Evolutionary conservation across 2,113 vertebrate genomes (phyloP), one percentile per base, ranked within the genome.

Genomic region (Pristiophorus japonicus): DNA sequence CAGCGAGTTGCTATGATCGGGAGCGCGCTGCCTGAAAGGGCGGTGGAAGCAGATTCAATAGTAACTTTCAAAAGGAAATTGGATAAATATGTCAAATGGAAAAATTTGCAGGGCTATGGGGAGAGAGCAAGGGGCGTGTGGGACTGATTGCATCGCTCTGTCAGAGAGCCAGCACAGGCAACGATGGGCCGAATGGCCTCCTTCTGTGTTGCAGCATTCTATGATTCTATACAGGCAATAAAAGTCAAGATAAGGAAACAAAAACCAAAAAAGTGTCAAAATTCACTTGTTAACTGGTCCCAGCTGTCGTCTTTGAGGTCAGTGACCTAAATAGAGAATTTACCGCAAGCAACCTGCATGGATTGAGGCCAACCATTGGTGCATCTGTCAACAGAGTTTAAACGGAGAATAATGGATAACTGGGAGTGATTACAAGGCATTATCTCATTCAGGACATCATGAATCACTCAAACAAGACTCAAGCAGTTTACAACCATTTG

Each of bases 331-430:
- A 92, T 92, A 59, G 34, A 91, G 38, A 91, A 18, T 63, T 91
- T 62, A 91, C 88, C 55, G 10, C 88, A 42, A 38, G 59, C 88
- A 92, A 92, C 88, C 55, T 92, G 14, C 1, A 63, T 62, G 59
- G 63, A 92, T 63, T 63, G 88, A 92, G 16, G n/a, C 88, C 38
- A 55, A n/a, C n/a, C n/a, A 65, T 92, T 38, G 59, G 59, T 22
- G n/a, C n/a, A 63, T 92, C 93, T 94, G 93, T 94, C 93, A 70
- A 94, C 42, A 94, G 66, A 73, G 65, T 94, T 94, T 70, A 94
- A 94, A 67, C 47, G 65, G 66, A 45, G 66, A 70, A 51, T 94
- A 70, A 70, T 70, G 93, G 65, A 51, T 94, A 94, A 94, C 65
- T 47, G 66, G 24, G 93, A 94, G 22, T 94, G 65, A 94, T 94